Evolutionary conservation across 2,888 invertebrate species (phyloP), one percentile per base, ranked within the genome.

Genomic region (Drepana falcataria): DNA sequence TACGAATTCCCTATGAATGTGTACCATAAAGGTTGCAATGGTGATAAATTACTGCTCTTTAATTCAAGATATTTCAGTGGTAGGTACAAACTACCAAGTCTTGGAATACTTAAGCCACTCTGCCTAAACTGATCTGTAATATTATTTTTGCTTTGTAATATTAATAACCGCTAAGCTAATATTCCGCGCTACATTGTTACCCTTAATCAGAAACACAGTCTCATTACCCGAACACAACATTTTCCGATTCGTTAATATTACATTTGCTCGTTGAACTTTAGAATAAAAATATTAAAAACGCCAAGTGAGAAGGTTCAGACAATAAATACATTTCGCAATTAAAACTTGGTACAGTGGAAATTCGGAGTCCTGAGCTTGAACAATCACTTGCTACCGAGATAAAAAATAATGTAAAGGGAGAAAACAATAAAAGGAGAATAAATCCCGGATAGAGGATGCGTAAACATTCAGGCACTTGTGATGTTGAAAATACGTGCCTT

Each of bases 251-350:
- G 44, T 48, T 52, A 35, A 35, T 35, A 35, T 37, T 48, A 48
- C 9, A 51, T 51, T 40, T 44, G 6, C 48, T 33, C 35, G 52
- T n/a, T 52, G 7, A 40, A 51, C 47, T 21, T 51, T 35, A 49
- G 35, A 44, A 9, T 4, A 35, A 33, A 51, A 54, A 57, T 53
- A 56, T 21, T 35, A 33, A 37, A 40, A 53, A 21, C 47, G 52
- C 35, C 47, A 35, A 35, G 53, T 37, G 55, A 56, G 59, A 61
- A 65, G 61, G 61, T 65, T 68, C 59, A 68, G 75, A 76, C 69
- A 77, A 76, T 71, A 75, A 73, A 75, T 71, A 76, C 68, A 74
- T 76, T 72, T 74, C 69, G 72, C 75, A 75, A 76, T 80, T 75
- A 73, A 78, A 76, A 74, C 62, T 65, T 68, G 53, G 54, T 55